Evolutionary conservation across 2,888 invertebrate species (phyloP), one percentile per base, ranked within the genome.

Genomic region (Chalcosyrphus nemorum): DNA sequence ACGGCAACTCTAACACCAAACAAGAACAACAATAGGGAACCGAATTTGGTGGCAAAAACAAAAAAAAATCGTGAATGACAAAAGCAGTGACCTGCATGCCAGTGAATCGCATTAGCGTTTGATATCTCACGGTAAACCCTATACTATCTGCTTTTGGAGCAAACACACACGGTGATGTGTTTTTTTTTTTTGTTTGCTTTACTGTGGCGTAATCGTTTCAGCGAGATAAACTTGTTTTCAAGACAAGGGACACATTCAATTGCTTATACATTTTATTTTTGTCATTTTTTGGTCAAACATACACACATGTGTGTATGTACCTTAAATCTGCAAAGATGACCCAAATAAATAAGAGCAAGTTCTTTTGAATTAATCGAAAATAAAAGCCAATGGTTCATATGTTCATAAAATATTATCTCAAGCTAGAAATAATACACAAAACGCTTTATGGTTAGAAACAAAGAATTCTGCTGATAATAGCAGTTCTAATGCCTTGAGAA

Each of bases 151-250:
- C 41, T 41, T 38, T 19, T 54, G 54, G 54, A 77, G 63, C 63
- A 27, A 75, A 75, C 61, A 54, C 24, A 56, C 24, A 56, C 41
- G 35, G 21, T 32, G 24, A 61, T 66, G 41, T 27, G 71, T 50
- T 29, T 61, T 19, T 54, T 77, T 80, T 52, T 24, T 13, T 54
- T 61, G 27, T 54, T 77, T 80, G 59, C 32, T 13, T 54, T 59
- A 38, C 11, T 72, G 41, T 70, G 70, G 32, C 47, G 68, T 63
- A 74, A 81, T 75, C 59, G 54, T 27, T 61, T 63, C 45, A 24
- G 56, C 43, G 50, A 45, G 32, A 65, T 70, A 57, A 81, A 70
- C 70, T 75, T 63, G 63, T 75, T 75, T 75, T 68, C 45, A 17
- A 70, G 35, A 61, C 59, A 38, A 32, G 24, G 21, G 21, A 24